phyloP scores from a whole-genome alignment of 2,113 vertebrate genomes.

The Seriola aureovittata region DNA sequence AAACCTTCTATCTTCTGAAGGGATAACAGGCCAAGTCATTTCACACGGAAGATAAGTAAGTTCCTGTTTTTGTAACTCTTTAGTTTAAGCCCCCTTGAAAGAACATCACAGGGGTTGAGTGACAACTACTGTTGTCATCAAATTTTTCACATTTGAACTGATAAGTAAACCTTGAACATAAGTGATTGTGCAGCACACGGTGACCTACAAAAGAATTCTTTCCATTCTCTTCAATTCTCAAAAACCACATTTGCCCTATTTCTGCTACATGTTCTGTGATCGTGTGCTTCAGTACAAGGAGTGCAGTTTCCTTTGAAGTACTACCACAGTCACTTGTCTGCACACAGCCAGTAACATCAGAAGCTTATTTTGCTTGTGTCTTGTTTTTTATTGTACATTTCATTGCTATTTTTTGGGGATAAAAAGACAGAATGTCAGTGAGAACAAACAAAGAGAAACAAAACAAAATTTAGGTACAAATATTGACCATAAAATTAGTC shows the following conservation, averaged over 20 bases:
- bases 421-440: not conserved
- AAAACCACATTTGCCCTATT: constrained; percentile 68
- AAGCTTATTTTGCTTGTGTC: not conserved
- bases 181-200: not conserved
- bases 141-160: not conserved
- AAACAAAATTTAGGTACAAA: not conserved
- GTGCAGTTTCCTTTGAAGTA: constrained; percentile 50
- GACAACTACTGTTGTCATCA: constrained; percentile 12
- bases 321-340: not conserved
- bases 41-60: not conserved
- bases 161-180: not conserved
- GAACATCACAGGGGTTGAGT: not conserved
- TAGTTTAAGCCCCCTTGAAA: not conserved
- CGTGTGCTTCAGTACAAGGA: not conserved
- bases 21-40: not conserved
- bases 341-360: constrained; percentile 33
- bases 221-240: constrained; percentile 17
- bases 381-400: not conserved
- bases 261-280: constrained; percentile 42
- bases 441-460: not conserved
- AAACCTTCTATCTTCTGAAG: not conserved
- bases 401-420: not conserved
- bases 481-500: not conserved
- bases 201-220: constrained; percentile 64
- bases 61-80: not conserved